These are phyloP conservation scores for Eledone cirrhosa DNA, from an alignment of 2,888 invertebrate genomes.

Conservation along the genomic window DNA sequence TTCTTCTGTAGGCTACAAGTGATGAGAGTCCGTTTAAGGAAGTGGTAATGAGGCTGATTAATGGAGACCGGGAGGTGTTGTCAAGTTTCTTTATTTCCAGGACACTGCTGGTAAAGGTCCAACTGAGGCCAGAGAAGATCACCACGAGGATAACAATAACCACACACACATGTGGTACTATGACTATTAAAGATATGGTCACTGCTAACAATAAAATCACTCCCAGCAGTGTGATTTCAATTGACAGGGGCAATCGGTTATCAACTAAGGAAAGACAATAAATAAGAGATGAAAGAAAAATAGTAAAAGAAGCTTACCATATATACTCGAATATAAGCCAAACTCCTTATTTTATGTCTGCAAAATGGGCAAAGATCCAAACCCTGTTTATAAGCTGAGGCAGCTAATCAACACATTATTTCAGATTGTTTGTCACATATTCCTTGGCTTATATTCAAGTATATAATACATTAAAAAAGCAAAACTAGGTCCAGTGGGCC, in stretches of 20 bases:
- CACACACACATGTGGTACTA: constrained; percentile 75
- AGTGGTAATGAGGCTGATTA: constrained; percentile 72
- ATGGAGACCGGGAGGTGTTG: constrained; percentile 71
- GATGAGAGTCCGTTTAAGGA: constrained; percentile 73
- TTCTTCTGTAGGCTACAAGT: constrained; percentile 73
- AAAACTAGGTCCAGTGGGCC: too few species aligned
- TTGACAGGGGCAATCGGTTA: constrained; percentile 69
- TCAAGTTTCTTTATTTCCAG: constrained; percentile 68
- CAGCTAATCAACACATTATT: too few species aligned
- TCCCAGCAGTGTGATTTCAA: constrained; percentile 72
- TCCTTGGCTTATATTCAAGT: too few species aligned
- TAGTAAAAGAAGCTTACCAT: too few species aligned
- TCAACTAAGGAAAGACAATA: constrained; percentile 49
- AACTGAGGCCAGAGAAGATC: constrained; percentile 63
- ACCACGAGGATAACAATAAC: constrained; percentile 63
- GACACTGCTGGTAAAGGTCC: constrained; percentile 66
- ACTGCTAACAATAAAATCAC: constrained; percentile 77
- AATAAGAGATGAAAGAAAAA: background rate
- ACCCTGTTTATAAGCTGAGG: too few species aligned
- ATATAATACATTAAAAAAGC: too few species aligned
- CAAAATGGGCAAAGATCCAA: too few species aligned
- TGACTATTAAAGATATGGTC: constrained; percentile 82
- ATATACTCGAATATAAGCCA: too few species aligned
- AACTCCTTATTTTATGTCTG: too few species aligned
- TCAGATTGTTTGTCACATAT: too few species aligned